phyloP scores from a whole-genome alignment of 2,113 vertebrate species.

The Podarcis raffonei region DNA sequence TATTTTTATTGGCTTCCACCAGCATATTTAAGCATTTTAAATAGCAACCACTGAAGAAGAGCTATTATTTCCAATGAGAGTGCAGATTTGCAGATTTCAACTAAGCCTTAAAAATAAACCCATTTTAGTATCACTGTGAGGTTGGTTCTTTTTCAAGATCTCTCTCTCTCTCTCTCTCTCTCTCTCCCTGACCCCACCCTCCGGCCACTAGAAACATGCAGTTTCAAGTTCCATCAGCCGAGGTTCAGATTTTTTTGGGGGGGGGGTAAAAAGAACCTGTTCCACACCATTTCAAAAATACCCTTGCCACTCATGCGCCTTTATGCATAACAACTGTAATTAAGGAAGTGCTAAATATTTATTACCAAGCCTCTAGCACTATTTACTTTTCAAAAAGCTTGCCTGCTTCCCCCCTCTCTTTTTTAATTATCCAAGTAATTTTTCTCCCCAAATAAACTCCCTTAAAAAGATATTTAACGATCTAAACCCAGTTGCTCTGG shows the following conservation, averaged over 20 bases:
- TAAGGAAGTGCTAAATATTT: slow-evolving; percentile 18
- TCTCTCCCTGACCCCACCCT: too few species aligned
- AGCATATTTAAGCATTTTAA: not conserved
- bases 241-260: not conserved
- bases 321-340: slow-evolving; percentile 21
- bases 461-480: not conserved
- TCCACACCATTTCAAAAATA: slow-evolving; percentile 9
- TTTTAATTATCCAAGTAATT: not conserved
- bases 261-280: not conserved
- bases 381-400: not conserved
- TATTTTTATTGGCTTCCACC: slow-evolving; percentile 31
- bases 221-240: not conserved
- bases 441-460: not conserved
- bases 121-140: slow-evolving; percentile 29
- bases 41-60: slow-evolving; percentile 23
- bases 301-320: not conserved
- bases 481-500: not conserved
- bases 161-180: not conserved
- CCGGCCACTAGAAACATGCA: not conserved
- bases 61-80: slow-evolving; percentile 23
- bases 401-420: not conserved
- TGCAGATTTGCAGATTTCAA: slow-evolving; percentile 2
- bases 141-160: slow-evolving; percentile 4
- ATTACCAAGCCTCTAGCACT: not conserved
- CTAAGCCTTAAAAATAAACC: slow-evolving; percentile 8